Evolutionary conservation across 2,888 invertebrate genomes (phyloP).

Genomic region (Endotricha flammealis): DNA sequence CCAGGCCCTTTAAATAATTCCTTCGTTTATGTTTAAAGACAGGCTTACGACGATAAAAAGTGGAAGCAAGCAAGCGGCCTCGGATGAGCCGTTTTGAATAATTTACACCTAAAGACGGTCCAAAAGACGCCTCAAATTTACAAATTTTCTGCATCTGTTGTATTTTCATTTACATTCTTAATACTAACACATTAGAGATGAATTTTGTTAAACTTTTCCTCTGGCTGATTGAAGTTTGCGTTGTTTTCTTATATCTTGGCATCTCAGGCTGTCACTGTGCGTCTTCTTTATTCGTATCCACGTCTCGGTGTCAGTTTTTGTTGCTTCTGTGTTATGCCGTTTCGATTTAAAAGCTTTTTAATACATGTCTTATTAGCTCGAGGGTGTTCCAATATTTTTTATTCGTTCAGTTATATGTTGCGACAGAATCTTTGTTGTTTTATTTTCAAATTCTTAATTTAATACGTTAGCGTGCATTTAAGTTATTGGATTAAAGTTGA

Average conservation of each 20-base stretch:
- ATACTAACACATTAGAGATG: constrained; percentile 19
- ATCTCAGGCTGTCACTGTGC: constrained; percentile 51
- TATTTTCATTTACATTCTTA: constrained; percentile 21
- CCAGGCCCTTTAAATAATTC: constrained; percentile 55
- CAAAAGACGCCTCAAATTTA: constrained; percentile 41
- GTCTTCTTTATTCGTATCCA: constrained; percentile 54
- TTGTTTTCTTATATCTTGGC: constrained; percentile 43
- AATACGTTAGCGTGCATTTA: not conserved
- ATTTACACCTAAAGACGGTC: constrained; percentile 69
- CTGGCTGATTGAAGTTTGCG: constrained; percentile 18
- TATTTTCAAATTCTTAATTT: constrained; percentile 7
- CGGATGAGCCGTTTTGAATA: constrained; percentile 67
- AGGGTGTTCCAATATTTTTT: constrained; percentile 30
- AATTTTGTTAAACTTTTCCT: constrained; percentile 14
- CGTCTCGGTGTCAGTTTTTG: constrained; percentile 55
- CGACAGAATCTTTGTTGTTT: constrained; percentile 1
- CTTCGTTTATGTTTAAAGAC: constrained; percentile 59
- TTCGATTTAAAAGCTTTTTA: constrained; percentile 48
- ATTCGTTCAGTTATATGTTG: constrained; percentile 1
- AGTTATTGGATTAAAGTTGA: no score
- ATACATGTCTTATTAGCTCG: constrained; percentile 49
- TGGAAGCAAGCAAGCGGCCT: constrained; percentile 50
- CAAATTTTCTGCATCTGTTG: constrained; percentile 20
- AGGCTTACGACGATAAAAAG: constrained; percentile 58
- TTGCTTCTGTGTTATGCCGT: constrained; percentile 41